Evolutionary conservation across 2,888 invertebrate genomes (phyloP), one percentile per base, ranked within the genome.

Genomic region (Galerucella nymphaeae): DNA sequence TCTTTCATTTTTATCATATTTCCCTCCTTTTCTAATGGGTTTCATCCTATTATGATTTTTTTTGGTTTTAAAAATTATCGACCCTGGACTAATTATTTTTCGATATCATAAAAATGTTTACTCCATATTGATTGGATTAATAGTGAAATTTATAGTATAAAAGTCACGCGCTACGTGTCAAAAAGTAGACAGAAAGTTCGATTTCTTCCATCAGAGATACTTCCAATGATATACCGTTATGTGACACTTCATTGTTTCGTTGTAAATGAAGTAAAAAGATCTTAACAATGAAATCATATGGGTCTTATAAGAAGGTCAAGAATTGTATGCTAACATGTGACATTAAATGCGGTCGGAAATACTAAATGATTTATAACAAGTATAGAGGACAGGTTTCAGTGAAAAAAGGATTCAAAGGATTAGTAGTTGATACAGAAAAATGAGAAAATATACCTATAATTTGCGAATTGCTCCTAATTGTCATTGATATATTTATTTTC

Each of bases 221-320:
- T 62, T 69, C 68, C 61, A 61, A 20, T 48, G 57, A 53, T 53
- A 10, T 30, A 74, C 74, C 71, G 74, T 74, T 74, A 74, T 74
- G 74, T 74, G 74, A 71, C 74, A 71, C 71, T 74, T 71, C 65
- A 69, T 69, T 72, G 72, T 72, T 61, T 69, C 62, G 23, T 38
- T 5, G 65, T n/a, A 65, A 66, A 65, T 50, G 65, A 70, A 66
- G 65, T 58, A 61, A 59, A 72, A 55, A 64, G 23, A 61, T 69
- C 42, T 59, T 38, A 38, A n/a, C 30, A 38, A 59, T 38, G 30
- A 59, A 59, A 59, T 59, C 30, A 30, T 30, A 38, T 30, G n/a
- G 23, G 23, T n/a, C n/a, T n/a, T 38, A n/a, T 38, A 38, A 59
- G 59, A 59, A 59, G 59, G 59, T 59, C 59, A 59, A 59, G 30